Conservation (phyloP, 2,113 vertebrate genomes). For the Nothoprocta pentlandii region DNA sequence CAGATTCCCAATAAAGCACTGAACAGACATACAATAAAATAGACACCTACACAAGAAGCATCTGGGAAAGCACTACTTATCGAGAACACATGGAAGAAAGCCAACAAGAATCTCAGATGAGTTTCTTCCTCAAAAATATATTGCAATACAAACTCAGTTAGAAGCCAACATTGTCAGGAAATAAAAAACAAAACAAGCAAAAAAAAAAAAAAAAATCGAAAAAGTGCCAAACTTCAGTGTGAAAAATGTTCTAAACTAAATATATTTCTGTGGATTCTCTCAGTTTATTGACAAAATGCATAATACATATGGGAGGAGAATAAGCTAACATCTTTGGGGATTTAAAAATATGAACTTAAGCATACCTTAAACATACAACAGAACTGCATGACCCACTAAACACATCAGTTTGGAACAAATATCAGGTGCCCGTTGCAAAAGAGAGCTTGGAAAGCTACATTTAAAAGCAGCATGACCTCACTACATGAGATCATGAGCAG, state of each 20-base stretch:
- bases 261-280: background rate
- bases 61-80: constrained; percentile 1
- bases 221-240: background rate
- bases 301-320: background rate
- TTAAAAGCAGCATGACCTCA: constrained; percentile 60
- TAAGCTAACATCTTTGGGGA: background rate
- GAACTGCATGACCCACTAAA: constrained; percentile 78
- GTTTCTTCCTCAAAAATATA: background rate
- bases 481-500: background rate
- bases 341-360: constrained; percentile 46
- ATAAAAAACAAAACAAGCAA: background rate
- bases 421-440: constrained; percentile 77
- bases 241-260: background rate
- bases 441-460: constrained; percentile 73
- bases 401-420: constrained; percentile 78
- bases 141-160: background rate
- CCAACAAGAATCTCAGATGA: background rate
- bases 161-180: background rate
- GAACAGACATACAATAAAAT: background rate
- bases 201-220: background rate
- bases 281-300: background rate
- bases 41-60: background rate
- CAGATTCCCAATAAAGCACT: background rate
- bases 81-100: background rate
- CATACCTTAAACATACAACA: constrained; percentile 72